Conservation (phyloP, 2,797 vertebrate species). For the Myotis findleyi region DNA sequence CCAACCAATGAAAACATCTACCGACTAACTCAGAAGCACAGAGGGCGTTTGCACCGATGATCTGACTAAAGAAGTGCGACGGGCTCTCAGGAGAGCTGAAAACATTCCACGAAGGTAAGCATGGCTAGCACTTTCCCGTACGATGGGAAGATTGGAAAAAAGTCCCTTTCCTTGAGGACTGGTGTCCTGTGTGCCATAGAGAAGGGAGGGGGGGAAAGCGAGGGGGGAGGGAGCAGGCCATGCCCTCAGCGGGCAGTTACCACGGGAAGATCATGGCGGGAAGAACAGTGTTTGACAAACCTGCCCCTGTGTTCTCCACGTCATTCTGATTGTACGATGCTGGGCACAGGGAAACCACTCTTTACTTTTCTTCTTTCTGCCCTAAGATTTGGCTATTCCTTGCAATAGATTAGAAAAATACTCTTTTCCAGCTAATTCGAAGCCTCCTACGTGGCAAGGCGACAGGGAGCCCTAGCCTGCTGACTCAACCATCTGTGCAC, state of each 20-base stretch:
- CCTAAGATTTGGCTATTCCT: slow-evolving; percentile 87
- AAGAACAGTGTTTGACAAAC: slow-evolving; percentile 85
- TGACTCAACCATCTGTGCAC: slow-evolving; percentile 79
- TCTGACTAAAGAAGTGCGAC: slow-evolving; percentile 67
- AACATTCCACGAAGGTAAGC: slow-evolving; percentile 74
- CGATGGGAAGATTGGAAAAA: slow-evolving; percentile 81
- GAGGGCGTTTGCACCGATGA: slow-evolving; percentile 79
- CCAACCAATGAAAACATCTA: slow-evolving; percentile 77
- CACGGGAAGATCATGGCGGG: slow-evolving; percentile 83
- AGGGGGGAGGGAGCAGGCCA: slow-evolving; percentile 80
- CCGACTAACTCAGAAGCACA: slow-evolving; percentile 80
- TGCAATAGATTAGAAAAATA: slow-evolving; percentile 92
- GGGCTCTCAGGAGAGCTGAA: not conserved
- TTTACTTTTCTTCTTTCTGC: slow-evolving; percentile 82
- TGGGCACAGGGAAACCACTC: slow-evolving; percentile 87
- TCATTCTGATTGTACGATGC: slow-evolving; percentile 95
- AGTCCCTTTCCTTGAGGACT: slow-evolving; percentile 87
- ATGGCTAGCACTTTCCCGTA: slow-evolving; percentile 81
- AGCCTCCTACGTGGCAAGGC: slow-evolving; percentile 87
- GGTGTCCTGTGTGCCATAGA: slow-evolving; percentile 87
- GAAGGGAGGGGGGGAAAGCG: slow-evolving; percentile 78
- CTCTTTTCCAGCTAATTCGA: slow-evolving; percentile 88
- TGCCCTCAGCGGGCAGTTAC: slow-evolving; percentile 83
- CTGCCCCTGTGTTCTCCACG: slow-evolving; percentile 85
- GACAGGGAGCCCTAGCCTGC: slow-evolving; percentile 77